Conservation (phyloP, 2,888 invertebrate species). For the Caenorhabditis wallacei region DNA sequence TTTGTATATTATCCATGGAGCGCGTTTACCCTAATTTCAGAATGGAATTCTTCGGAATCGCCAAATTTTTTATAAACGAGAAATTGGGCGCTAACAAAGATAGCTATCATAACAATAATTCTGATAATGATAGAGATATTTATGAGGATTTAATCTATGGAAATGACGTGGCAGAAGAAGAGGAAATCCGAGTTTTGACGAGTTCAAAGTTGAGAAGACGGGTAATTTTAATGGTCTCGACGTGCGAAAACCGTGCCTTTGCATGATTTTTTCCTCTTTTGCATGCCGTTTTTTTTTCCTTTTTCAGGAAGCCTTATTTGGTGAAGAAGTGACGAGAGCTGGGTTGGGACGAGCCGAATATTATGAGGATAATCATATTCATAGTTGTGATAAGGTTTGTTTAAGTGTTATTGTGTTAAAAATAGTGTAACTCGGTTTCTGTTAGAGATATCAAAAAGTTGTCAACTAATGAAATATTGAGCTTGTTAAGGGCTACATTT, state of each 20-base stretch:
- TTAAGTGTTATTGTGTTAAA: not conserved
- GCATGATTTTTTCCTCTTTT: conserved; percentile 30
- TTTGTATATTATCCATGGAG: not conserved
- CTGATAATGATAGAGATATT: conserved; percentile 4
- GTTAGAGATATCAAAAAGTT: too few relatives aligned
- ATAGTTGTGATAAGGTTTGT: conserved; percentile 66
- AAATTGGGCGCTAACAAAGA: conserved; percentile 17
- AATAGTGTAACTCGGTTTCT: not conserved
- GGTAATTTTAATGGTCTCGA: conserved; percentile 40
- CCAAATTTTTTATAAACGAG: conserved; percentile 61
- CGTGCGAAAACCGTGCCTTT: not conserved
- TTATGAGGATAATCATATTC: conserved; percentile 58
- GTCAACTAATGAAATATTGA: too few relatives aligned
- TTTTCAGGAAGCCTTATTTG: conserved; percentile 65
- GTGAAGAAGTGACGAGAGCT: conserved; percentile 67
- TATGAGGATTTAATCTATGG: conserved; percentile 20
- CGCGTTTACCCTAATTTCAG: not conserved
- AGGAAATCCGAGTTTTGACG: conserved; percentile 21
- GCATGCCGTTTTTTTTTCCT: conserved; percentile 43
- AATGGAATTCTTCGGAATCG: conserved; percentile 65
- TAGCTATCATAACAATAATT: conserved; percentile 23
- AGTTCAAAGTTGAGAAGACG: conserved; percentile 22
- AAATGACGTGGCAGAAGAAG: conserved; percentile 45
- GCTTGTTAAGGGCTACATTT: too few relatives aligned
- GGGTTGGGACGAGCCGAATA: conserved; percentile 65